Evolutionary conservation across 1,140 invertebrate species (phyloP), one percentile per base, ranked within the genome.

Genomic region (Magallana angulata): DNA sequence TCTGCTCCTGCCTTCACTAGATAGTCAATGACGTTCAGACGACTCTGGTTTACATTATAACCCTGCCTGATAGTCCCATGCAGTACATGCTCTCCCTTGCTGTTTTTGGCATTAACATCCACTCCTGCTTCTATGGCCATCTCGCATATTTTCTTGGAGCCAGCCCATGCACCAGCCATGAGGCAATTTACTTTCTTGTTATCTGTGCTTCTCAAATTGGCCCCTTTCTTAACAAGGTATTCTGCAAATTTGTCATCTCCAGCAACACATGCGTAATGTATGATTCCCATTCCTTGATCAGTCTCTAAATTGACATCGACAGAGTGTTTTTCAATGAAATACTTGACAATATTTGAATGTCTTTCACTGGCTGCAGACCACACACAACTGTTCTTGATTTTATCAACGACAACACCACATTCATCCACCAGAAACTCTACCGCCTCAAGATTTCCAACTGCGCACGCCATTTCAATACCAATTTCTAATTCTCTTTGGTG

Each of bases 1-100:
- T 76, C 14, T 76, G 68, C 68, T 76, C 68, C 68, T 76, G 68
- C 68, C 68, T 76, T 76, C 24, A 76, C 68, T 12, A 76, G 24
- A 36, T 36, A 76, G 68, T 76, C 24, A 12, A 76, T 36, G 24
- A 76, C 68, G 36, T 76, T 7, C 14, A 76, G 8, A 9, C 68
- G 68, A 76, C 7, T 30, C 14, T 76, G 18, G 8, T 76, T 30
- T 24, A 76, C 6, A 76, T 76, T 76, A 30, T 30, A 30, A 11
- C 68, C 24, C 9, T 76, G 68, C 30, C 68, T 18, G 18, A 76
- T 76, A 76, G 68, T 36, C 8, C 68, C 68, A 36, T 76, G 68
- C 12, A 76, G 24, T 9, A 76, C 36, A 8, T 36, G 68, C 36
- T 76, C 68, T 30, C 24, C 68, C 30, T 9, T 30, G 24, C 68